Evolutionary conservation across 2,888 invertebrate species (phyloP), one percentile per base, ranked within the genome.

Genomic region (Melipona bicolor): DNA sequence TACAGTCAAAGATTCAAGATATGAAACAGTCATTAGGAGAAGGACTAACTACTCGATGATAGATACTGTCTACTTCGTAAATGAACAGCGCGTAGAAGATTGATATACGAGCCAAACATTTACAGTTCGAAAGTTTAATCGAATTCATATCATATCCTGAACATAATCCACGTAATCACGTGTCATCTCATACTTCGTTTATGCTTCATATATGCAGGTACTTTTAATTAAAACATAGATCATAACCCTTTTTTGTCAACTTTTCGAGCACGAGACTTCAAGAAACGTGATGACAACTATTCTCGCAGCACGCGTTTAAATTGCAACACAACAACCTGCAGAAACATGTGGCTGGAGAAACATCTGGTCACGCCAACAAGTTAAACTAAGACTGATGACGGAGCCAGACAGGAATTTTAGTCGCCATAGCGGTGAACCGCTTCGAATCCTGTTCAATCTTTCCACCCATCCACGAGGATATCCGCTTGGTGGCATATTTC

Each of bases 21-120:
- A 86, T 81, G 86, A 80, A 83, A 83, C 80, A 80, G 69, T 27
- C 73, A 83, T 83, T 77, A 80, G 72, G 79, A 61, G 70, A 73
- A 67, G 61, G 24, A 71, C 64, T 21, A 70, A 70, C 43, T 59
- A 54, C 24, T 24, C 21, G 83, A 71, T 61, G 76, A 81, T 72
- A 73, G 67, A 72, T 77, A 77, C 56, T 74, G 21, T 56, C 69
- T 64, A 70, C 24, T 68, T 65, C 77, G 13, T 59, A 68, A 74
- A 83, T 67, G 19, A 82, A 83, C 75, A 76, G 71, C 75, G 71
- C 67, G 21, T 54, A 9, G 32, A 32, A 81, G 61, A 75, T 61
- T 49, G 82, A 71, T 54, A 52, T 56, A 70, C 24, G 74, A 79
- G 68, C 43, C 9, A n/a, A 43, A 54, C 24, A 32, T 15, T 17